These are phyloP conservation scores for Hystrix brachyura DNA, from an alignment of 2,113 vertebrate genomes.

Conservation along the genomic window DNA sequence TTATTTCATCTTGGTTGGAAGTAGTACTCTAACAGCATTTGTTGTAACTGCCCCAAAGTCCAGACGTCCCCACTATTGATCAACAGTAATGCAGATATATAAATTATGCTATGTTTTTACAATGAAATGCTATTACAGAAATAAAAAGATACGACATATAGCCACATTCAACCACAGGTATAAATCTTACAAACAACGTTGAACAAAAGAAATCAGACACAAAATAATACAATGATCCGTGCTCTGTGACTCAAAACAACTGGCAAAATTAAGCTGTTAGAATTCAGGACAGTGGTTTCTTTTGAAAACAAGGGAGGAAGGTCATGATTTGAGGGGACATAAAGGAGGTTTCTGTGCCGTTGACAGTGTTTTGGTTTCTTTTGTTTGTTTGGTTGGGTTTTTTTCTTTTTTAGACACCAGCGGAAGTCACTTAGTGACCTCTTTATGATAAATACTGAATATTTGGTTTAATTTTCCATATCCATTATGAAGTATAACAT, in stretches of 20 bases:
- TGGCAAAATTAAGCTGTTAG: neutral
- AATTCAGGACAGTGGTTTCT: neutral
- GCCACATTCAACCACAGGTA: neutral
- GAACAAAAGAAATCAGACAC: neutral
- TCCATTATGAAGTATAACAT: neutral
- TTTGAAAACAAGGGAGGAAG: neutral
- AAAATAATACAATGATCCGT: neutral
- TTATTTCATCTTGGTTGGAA: neutral
- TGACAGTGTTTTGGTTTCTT: neutral
- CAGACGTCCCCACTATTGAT: neutral
- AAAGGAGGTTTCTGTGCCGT: neutral
- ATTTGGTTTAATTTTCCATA: neutral
- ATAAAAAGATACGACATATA: conserved; percentile 27
- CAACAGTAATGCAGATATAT: neutral
- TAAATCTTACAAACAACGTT: neutral
- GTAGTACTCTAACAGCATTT: neutral
- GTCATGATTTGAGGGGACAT: neutral
- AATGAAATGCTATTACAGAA: conserved; percentile 14
- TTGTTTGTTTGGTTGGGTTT: no score
- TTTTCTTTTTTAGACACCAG: neutral
- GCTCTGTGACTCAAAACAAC: neutral
- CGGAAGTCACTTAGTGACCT: neutral
- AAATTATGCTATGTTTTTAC: neutral
- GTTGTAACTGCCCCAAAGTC: neutral
- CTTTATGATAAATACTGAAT: neutral